These are phyloP conservation scores for Hyperoplus immaculatus DNA, from an alignment of 2,797 vertebrate genomes.

Conservation along the genomic window DNA sequence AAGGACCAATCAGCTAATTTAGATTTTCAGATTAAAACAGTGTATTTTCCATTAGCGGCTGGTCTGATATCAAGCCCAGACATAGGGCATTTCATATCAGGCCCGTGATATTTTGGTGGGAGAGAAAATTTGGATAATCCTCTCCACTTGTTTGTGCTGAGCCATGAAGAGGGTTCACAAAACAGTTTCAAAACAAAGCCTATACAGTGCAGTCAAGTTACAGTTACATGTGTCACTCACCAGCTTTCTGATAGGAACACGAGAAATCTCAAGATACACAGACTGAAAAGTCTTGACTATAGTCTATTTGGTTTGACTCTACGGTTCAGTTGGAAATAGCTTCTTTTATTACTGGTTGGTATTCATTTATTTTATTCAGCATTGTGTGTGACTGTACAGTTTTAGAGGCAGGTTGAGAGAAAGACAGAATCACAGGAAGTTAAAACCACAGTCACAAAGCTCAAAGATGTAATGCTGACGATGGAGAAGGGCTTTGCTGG, in stretches of 20 bases:
- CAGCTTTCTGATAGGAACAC: neutral
- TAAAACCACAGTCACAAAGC: slow-evolving; percentile 26
- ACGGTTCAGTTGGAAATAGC: slow-evolving; percentile 7
- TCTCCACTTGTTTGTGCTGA: neutral
- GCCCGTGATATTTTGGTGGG: neutral
- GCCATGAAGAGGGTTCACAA: neutral
- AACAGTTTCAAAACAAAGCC: neutral
- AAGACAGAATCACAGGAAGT: neutral
- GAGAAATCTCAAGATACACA: neutral
- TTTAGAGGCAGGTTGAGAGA: neutral
- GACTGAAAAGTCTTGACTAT: neutral
- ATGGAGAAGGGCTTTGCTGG: slow-evolving; percentile 9
- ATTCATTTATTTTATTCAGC: slow-evolving; percentile 1
- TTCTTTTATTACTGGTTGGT: neutral
- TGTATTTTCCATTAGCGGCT: slow-evolving; percentile 16
- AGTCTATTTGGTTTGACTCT: neutral
- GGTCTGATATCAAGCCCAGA: slow-evolving; percentile 12
- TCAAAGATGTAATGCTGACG: slow-evolving; percentile 16
- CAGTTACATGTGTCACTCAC: neutral
- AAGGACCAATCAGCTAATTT: no score
- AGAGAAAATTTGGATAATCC: neutral
- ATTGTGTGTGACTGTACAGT: slow-evolving; percentile 6
- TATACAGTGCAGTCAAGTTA: neutral
- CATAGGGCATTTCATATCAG: neutral
- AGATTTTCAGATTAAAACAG: neutral